phyloP scores from a whole-genome alignment of 2,797 vertebrate species.

The Myotis planiceps region DNA sequence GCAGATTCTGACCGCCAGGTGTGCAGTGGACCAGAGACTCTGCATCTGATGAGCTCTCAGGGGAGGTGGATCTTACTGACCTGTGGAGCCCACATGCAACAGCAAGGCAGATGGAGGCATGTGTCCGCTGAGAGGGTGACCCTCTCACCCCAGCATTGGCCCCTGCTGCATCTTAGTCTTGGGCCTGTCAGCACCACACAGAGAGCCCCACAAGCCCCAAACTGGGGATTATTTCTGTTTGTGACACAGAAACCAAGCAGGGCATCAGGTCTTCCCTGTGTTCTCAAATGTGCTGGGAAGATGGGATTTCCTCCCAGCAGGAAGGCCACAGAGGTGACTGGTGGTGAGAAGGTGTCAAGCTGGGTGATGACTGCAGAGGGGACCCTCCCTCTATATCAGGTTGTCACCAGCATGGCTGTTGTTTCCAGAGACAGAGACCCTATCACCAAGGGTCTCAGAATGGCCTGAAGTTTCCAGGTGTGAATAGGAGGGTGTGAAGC shows the following conservation, averaged over 20 bases:
- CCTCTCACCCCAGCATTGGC: rapidly evolving
- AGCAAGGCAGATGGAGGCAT: not conserved
- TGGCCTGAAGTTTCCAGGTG: not conserved
- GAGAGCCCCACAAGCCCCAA: not conserved
- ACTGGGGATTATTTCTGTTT: not conserved
- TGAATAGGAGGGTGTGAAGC: not conserved
- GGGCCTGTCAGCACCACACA: not conserved
- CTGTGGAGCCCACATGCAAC: not conserved
- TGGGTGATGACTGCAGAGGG: not conserved
- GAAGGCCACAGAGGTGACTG: not conserved
- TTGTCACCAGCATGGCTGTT: not conserved
- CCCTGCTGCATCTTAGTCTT: not conserved
- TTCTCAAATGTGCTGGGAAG: not conserved
- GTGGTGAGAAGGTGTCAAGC: not conserved
- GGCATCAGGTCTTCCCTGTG: rapidly evolving
- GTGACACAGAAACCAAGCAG: not conserved
- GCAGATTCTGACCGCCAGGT: not conserved
- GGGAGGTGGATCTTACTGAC: not conserved
- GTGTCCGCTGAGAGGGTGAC: too few relatives aligned
- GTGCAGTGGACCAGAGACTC: not conserved
- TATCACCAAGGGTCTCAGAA: not conserved
- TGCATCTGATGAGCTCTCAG: not conserved
- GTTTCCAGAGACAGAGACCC: not conserved
- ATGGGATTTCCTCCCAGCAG: not conserved
- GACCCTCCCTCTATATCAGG: not conserved